These are phyloP conservation scores for Drosophila busckii DNA, from an alignment of 1,140 invertebrate genomes.

Conservation along the genomic window DNA sequence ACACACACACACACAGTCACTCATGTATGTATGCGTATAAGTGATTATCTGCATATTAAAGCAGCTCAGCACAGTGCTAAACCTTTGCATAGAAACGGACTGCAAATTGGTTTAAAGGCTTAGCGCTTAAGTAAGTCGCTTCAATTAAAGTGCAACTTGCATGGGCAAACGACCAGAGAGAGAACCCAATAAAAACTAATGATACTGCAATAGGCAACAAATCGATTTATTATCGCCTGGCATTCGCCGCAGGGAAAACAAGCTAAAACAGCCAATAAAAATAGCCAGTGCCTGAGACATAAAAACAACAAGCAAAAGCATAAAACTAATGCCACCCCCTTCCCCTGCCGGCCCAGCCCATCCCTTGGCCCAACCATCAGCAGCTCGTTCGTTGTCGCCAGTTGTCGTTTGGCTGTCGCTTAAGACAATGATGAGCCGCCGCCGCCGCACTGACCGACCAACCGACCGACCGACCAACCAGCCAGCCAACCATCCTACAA, in stretches of 20 bases:
- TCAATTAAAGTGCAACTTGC: conserved; percentile 10
- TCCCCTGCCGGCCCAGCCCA: neutral
- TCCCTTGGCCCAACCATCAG: conserved; percentile 9
- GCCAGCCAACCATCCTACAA: no score
- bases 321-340: conserved; percentile 62
- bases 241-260: conserved; percentile 40
- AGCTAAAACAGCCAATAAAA: conserved; percentile 51
- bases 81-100: conserved; percentile 7
- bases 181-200: conserved; percentile 59
- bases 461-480: no score
- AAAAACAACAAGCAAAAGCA: conserved; percentile 37
- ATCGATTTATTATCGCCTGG: conserved; percentile 59
- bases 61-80: conserved; percentile 15
- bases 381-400: conserved; percentile 3
- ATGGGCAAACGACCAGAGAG: no score
- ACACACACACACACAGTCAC: neutral
- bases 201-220: conserved; percentile 71
- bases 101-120: conserved; percentile 5
- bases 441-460: no score
- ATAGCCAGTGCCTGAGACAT: conserved; percentile 54
- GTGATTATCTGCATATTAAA: conserved; percentile 65
- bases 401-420: conserved; percentile 39
- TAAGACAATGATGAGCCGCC: conserved; percentile 70
- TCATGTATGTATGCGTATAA: conserved; percentile 23
- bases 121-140: neutral